Evolutionary conservation across 2,797 vertebrate species (phyloP), one percentile per base, ranked within the genome.

Genomic region (Gallinago nigripennis): DNA sequence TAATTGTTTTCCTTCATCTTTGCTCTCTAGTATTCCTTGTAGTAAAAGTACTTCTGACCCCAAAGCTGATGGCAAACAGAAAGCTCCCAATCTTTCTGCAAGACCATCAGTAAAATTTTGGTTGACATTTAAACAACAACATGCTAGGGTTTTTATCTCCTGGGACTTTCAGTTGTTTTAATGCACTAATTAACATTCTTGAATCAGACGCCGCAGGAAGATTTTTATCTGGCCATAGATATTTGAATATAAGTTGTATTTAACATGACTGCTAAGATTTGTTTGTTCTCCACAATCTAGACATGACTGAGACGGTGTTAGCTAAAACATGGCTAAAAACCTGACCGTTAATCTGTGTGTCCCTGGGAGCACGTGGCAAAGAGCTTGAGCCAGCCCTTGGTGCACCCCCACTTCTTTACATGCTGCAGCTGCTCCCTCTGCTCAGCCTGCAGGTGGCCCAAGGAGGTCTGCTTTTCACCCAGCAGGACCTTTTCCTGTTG

Each of bases 121-220:
- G 23, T 81, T 93, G 96, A 92, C 39, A 72, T 83, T 88, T 86
- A 93, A 91, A 86, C 73, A 92, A 12, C 25, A 81, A 12, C 25
- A 90, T 66, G 27, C 6, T 9, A 48, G 28, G 11, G 6, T 64
- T 95, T 89, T 57, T 80, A 6, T 88, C 65, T 86, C 73, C 56
- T 64, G 63, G 23, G 60, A 66, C 16, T 82, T 92, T 69, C 72
- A 61, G 20, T 71, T 91, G 23, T 45, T 96, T 81, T 82, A 86
- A 50, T 7, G 8, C 70, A n/a, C 58, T 92, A 88, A 92, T 95
- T 82, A 85, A 46, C 12, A 10, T 63, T 90, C 14, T 73, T 82
- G 57, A 61, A 48, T 53, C 31, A 30, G 71, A 39, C 17, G 23
- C 30, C 28, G 8, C 46, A 51, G 35, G 31, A 82, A 71, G 71